Conservation (phyloP, 2,113 vertebrate species). For the Rhagologus leucostigma region DNA sequence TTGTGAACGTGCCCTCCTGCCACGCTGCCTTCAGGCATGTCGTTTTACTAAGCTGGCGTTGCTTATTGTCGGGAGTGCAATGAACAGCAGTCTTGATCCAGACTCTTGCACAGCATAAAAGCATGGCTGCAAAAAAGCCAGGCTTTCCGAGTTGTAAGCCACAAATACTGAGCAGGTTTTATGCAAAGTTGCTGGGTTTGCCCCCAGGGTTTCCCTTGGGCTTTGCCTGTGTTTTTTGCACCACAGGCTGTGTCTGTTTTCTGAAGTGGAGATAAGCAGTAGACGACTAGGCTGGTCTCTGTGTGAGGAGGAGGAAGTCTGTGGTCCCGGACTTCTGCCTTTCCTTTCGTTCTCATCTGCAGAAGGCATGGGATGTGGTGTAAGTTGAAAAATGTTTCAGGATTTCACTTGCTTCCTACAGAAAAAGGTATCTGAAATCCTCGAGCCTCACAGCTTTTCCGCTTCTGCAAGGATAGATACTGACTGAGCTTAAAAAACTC, state of each 20-base stretch:
- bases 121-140: background rate
- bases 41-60: background rate
- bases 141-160: rapidly evolving
- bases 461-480: background rate
- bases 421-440: background rate
- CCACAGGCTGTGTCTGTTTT: background rate
- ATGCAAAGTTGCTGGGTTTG: rapidly evolving
- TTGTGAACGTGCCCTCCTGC: background rate
- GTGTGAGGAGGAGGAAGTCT: background rate
- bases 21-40: rapidly evolving
- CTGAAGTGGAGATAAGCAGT: background rate
- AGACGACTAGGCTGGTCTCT: background rate
- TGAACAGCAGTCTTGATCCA: background rate
- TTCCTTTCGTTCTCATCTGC: background rate
- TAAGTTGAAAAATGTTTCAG: background rate
- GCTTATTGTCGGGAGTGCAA: no score
- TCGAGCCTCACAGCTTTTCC: background rate
- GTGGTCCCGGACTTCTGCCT: background rate
- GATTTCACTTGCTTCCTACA: background rate
- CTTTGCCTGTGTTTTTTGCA: background rate
- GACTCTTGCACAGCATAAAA: rapidly evolving
- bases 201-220: background rate
- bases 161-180: background rate
- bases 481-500: background rate
- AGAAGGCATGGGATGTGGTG: background rate